Base-by-base conservation (phyloP, 37 sponge, comb jelly and placozoan genomes). In the Corticium candelabrum region DNA sequence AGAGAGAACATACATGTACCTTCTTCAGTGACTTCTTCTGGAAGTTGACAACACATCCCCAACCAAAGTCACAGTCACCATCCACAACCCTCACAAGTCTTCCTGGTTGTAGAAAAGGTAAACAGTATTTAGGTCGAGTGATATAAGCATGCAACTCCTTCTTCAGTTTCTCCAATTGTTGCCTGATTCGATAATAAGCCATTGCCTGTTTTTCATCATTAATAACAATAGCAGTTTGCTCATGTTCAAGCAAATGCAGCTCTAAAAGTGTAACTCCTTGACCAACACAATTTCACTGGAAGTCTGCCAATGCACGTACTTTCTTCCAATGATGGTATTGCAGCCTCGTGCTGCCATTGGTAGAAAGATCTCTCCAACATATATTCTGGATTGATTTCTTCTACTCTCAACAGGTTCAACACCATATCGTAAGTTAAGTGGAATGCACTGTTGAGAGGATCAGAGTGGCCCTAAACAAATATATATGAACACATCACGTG, bases 381-480 rank as follows among this genome's bases (percentile, higher is more conserved):
- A 80, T 88, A 97, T 86, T 97, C 99, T 0, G 99, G 99, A 76
- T 97, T 97, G 62, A 97, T 89, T 67, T 94, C 99, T 75, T 97
- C 99, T 32, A 98, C 99, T 62, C 99, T 36, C 72, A 98, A 69
- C 72, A 98, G 80, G 86, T 98, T 98, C 40, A 98, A 85, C 37
- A 94, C 96, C 99, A 98, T 98, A 74, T 94, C 91, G 83, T 98
- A 94, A 37, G 92, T 97, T 37, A 94, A 83, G 67, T 89, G 90
- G 82, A 97, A 97, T 0, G 99, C 99, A 80, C 92, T 91, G 85
- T 93, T 97, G 72, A 97, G 85, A 7, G 99, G 92, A 70, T 97
- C 90, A 27, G 99, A 83, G 32, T 85, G 67, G 21, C 99, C 99
- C 90, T 96, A 80, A 1, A 83, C 43, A 35, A 0, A 62, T 40